Percentiles rank a stretch among this genome's conserved stretches.
phyloP scores from a whole-genome alignment of 1,140 invertebrate genomes.

The Nymphalis io region DNA sequence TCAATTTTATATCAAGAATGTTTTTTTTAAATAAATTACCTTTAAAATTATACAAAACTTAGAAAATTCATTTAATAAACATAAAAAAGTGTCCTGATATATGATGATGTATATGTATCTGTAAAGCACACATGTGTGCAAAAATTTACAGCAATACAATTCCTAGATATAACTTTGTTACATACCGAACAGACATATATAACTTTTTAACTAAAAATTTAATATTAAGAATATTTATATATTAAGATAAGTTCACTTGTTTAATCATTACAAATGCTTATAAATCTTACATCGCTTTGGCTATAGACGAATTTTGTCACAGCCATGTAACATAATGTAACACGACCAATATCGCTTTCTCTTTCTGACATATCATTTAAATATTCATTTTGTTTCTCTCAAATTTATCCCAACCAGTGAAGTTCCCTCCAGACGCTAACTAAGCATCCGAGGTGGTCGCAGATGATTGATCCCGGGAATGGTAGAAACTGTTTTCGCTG shows the following conservation, averaged over 20 bases:
- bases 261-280: neutral
- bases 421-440: conserved; percentile 9
- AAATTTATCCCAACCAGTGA: neutral
- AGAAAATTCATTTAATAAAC: no score
- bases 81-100: no score
- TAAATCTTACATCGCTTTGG: neutral
- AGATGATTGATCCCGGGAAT: conserved; percentile 5
- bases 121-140: no score
- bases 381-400: neutral
- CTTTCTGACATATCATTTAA: neutral
- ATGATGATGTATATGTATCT: no score
- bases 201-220: no score
- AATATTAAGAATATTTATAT: no score
- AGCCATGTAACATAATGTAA: neutral
- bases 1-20: no score
- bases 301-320: neutral
- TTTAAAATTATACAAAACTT: no score
- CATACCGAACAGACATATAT: no score
- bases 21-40: no score
- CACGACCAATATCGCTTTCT: neutral
- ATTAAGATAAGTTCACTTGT: neutral
- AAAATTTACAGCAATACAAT: no score
- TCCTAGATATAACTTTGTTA: no score
- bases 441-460: conserved; percentile 12
- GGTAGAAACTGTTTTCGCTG: conserved; percentile 1